phyloP scores from a whole-genome alignment of 2,888 invertebrate genomes.

The Nipponacmea schrenckii region DNA sequence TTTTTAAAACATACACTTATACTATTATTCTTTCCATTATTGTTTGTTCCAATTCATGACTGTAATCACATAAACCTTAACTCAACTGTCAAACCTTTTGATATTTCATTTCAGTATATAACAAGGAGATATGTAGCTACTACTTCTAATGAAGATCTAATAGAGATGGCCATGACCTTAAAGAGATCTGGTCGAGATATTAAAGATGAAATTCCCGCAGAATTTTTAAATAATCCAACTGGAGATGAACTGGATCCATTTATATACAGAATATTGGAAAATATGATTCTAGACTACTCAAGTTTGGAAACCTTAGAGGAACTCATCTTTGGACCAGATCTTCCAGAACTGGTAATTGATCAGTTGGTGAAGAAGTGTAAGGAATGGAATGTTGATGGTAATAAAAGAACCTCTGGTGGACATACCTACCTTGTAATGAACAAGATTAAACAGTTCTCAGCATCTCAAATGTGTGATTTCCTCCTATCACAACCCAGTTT shows the following conservation, averaged over 20 bases:
- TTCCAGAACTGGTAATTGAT: not conserved
- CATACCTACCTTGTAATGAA: not conserved
- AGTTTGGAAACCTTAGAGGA: not conserved
- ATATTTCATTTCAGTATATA: not conserved
- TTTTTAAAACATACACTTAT: too few species aligned
- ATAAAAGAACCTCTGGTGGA: not conserved
- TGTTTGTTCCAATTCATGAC: too few species aligned
- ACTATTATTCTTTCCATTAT: too few species aligned
- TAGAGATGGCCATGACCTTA: not conserved
- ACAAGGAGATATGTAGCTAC: not conserved
- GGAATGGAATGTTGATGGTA: constrained; percentile 1
- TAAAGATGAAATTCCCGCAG: not conserved
- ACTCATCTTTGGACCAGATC: not conserved
- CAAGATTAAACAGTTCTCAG: not conserved
- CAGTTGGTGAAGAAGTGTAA: not conserved
- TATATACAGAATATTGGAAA: not conserved
- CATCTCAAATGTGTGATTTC: not conserved
- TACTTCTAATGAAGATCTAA: not conserved
- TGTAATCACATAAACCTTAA: too few species aligned
- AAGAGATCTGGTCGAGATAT: not conserved
- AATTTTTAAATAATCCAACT: not conserved
- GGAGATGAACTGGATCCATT: not conserved
- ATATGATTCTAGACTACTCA: not conserved
- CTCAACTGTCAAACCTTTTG: not conserved
- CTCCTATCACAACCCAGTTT: not conserved